phyloP scores from a whole-genome alignment of 2,797 vertebrate species.

The Chelmon rostratus region DNA sequence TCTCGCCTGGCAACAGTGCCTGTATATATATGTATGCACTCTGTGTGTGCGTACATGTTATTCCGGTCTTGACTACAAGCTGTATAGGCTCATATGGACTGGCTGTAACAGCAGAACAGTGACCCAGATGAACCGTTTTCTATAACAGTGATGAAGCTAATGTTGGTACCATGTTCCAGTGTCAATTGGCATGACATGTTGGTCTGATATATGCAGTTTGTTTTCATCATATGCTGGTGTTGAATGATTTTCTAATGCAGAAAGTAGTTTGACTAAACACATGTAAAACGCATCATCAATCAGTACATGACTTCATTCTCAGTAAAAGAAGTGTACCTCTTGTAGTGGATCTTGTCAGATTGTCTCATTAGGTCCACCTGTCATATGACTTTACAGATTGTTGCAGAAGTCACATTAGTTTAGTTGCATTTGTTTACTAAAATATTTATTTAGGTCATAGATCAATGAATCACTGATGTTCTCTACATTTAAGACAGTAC shows the following conservation, averaged over 20 bases:
- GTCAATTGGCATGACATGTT: constrained; percentile 6
- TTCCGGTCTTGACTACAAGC: constrained; percentile 37
- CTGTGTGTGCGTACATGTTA: constrained; percentile 5
- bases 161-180: constrained; percentile 16
- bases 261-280: not conserved
- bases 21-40: constrained; percentile 28
- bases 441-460: too few relatives aligned
- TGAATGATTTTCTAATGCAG: not conserved
- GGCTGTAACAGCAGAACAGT: constrained; percentile 38
- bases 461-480: too few relatives aligned
- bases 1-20: constrained; percentile 72
- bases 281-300: not conserved
- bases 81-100: constrained; percentile 41
- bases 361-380: not conserved
- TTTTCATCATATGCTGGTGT: not conserved
- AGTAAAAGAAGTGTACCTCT: too few relatives aligned
- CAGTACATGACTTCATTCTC: too few relatives aligned
- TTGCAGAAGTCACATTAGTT: not conserved
- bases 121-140: constrained; percentile 27
- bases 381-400: not conserved
- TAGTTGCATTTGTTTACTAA: not conserved
- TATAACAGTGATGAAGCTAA: constrained; percentile 19
- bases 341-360: too few relatives aligned
- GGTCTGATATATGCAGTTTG: not conserved
- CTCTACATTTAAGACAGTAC: too few relatives aligned